Conservation (phyloP, 2,113 vertebrate species). For the Urocynchramus pylzowi region DNA sequence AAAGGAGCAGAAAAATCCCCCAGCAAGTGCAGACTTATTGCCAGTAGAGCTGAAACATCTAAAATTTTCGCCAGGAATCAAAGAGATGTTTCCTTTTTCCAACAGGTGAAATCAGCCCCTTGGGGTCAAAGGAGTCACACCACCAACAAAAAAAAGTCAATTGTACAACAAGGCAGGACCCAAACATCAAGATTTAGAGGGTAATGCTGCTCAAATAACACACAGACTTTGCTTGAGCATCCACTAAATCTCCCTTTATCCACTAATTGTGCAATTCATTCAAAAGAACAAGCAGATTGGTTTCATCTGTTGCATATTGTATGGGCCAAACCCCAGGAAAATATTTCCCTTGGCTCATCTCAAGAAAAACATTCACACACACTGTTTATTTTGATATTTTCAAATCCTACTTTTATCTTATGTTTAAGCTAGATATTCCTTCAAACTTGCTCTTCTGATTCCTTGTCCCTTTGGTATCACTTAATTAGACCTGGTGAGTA, state of each 20-base stretch:
- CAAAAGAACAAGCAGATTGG: constrained; percentile 24
- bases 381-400: constrained; percentile 30
- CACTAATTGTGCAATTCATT: constrained; percentile 14
- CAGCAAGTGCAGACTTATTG: background rate
- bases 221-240: background rate
- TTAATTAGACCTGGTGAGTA: constrained; percentile 49
- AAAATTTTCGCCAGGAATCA: background rate
- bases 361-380: constrained; percentile 33
- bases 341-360: constrained; percentile 44
- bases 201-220: background rate
- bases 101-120: background rate
- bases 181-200: background rate
- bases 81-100: background rate
- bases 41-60: background rate
- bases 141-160: background rate
- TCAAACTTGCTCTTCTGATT: background rate
- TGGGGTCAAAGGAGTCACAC: background rate
- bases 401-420: constrained; percentile 38
- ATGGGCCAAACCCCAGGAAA: constrained; percentile 47
- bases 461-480: constrained; percentile 12
- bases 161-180: background rate
- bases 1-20: background rate
- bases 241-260: background rate
- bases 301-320: constrained; percentile 34
- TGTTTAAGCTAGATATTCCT: constrained; percentile 16